These are phyloP conservation scores for Heterotis niloticus DNA, from an alignment of 2,113 vertebrate species.

Conservation along the genomic window DNA sequence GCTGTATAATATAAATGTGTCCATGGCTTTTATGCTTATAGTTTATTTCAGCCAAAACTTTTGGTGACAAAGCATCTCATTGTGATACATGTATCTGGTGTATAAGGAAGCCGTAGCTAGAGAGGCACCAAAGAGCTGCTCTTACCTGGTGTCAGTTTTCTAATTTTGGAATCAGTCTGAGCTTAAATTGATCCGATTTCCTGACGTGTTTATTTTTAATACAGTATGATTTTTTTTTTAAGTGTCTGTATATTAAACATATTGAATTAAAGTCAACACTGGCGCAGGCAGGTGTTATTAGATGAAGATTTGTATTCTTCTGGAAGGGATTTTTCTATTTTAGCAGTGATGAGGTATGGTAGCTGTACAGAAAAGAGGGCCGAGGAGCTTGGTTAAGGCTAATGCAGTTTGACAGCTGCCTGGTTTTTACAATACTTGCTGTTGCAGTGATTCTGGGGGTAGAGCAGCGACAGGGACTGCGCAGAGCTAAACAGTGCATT, in stretches of 20 bases:
- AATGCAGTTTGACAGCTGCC: constrained; percentile 63
- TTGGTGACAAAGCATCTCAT: no score
- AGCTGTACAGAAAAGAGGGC: constrained; percentile 45
- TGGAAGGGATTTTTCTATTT: constrained; percentile 36
- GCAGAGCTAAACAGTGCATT: constrained; percentile 47
- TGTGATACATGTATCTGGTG: no score
- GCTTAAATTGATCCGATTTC: background rate
- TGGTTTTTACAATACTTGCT: constrained; percentile 54
- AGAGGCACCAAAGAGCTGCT: no score
- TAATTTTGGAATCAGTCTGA: background rate
- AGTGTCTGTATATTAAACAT: constrained; percentile 41
- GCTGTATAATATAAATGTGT: no score
- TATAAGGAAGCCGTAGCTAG: no score
- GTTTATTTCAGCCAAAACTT: no score
- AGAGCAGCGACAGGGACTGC: constrained; percentile 51
- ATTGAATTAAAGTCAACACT: constrained; percentile 42
- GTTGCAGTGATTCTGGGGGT: constrained; percentile 43
- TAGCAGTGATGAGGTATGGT: constrained; percentile 46
- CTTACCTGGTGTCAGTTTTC: no score
- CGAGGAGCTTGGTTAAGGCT: constrained; percentile 40
- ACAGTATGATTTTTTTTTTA: background rate
- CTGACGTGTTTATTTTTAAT: background rate
- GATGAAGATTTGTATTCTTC: constrained; percentile 15
- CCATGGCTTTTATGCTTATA: no score
- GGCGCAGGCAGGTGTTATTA: constrained; percentile 49